These are phyloP conservation scores for Rhopalosiphum nymphaeae DNA, from an alignment of 2,888 invertebrate genomes.

Conservation along the genomic window DNA sequence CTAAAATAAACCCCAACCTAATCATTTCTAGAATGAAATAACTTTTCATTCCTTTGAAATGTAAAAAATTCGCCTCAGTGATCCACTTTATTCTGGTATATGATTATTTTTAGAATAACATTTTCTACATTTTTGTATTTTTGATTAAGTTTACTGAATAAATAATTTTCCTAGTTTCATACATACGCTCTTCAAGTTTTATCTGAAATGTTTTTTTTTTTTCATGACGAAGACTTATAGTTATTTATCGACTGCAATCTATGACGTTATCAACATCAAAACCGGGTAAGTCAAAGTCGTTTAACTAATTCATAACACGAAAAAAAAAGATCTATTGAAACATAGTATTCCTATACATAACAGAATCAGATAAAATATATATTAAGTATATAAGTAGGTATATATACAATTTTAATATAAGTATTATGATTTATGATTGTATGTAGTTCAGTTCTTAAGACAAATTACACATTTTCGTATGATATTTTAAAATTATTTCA, in stretches of 20 bases:
- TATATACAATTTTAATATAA: too few species aligned
- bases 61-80: neutral
- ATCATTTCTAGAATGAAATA: neutral
- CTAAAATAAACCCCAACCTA: neutral
- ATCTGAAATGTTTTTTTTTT: conserved; percentile 8
- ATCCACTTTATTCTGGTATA: neutral
- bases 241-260: conserved; percentile 82
- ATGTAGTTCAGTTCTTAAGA: too few species aligned
- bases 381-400: too few species aligned
- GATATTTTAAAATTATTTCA: neutral
- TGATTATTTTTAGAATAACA: neutral
- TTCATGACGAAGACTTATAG: conserved; percentile 78
- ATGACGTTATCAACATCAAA: conserved; percentile 78
- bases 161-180: neutral
- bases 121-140: neutral
- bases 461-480: too few species aligned
- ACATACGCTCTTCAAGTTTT: neutral
- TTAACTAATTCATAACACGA: neutral
- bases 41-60: neutral
- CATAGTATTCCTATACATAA: neutral
- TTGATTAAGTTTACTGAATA: neutral
- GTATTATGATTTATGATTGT: too few species aligned
- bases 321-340: too few species aligned
- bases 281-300: conserved; percentile 71
- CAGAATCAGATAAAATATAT: too few species aligned